Conservation (phyloP, 2,113 vertebrate species). For the Australoheros scitulus region DNA sequence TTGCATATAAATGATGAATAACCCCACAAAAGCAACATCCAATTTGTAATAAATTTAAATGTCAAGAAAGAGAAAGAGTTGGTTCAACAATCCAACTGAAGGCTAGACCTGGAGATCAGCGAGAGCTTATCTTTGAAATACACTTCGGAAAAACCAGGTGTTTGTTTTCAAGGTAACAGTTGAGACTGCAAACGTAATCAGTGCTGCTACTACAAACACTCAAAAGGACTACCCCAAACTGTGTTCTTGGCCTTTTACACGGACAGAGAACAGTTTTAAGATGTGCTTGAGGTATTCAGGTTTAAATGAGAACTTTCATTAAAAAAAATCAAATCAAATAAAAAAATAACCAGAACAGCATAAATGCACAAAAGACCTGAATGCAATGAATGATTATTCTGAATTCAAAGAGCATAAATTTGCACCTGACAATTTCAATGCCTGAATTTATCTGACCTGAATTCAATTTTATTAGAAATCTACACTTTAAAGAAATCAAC, state of each 20-base stretch:
- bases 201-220: background rate
- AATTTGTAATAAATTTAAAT: background rate
- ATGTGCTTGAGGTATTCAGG: background rate
- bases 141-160: background rate
- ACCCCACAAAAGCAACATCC: background rate
- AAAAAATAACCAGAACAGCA: background rate
- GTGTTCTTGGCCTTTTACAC: background rate
- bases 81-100: background rate
- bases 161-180: background rate
- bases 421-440: background rate
- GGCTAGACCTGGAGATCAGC: background rate
- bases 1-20: background rate
- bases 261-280: background rate
- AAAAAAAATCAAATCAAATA: background rate
- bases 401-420: background rate
- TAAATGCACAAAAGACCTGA: background rate
- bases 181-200: background rate
- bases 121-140: conserved; percentile 19
- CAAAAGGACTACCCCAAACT: background rate
- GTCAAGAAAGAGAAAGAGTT: background rate
- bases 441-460: background rate
- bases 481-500: background rate
- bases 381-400: background rate
- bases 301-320: background rate
- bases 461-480: background rate